A percentile compares a stretch with the other conserved stretches of the same genome.
phyloP scores from a whole-genome alignment of 2,888 invertebrate genomes.

The Amblyjoppa proteus region DNA sequence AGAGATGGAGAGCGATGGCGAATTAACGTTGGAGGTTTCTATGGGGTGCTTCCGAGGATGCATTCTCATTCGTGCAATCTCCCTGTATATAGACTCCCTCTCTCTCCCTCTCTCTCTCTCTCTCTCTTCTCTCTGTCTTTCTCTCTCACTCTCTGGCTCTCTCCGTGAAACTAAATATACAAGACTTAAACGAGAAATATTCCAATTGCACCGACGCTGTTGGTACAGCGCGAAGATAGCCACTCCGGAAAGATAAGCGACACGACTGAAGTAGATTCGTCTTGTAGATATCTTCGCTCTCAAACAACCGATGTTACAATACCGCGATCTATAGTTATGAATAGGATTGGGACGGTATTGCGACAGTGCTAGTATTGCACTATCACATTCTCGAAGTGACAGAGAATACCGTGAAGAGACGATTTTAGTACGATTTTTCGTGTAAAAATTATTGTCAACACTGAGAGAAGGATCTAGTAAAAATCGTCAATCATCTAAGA shows the following conservation, averaged over 20 bases:
- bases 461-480: no score
- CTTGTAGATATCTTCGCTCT: no score
- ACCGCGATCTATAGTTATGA: not conserved
- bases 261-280: no score
- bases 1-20: constrained; percentile 3
- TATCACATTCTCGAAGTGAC: no score
- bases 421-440: not conserved
- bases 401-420: no score
- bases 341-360: not conserved
- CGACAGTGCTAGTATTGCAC: no score
- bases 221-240: no score
- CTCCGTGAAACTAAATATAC: not conserved
- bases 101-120: not conserved
- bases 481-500: no score
- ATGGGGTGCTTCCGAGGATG: constrained; percentile 16
- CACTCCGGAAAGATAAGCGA: no score
- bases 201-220: no score
- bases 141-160: not conserved
- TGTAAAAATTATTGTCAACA: not conserved
- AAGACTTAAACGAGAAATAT: constrained; percentile 2
- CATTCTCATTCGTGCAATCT: constrained; percentile 34
- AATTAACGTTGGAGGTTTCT: constrained; percentile 26
- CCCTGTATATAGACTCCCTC: not conserved
- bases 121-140: not conserved
- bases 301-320: not conserved